Conservation (phyloP, 2,888 invertebrate genomes). For the Dolomedes plantarius region DNA sequence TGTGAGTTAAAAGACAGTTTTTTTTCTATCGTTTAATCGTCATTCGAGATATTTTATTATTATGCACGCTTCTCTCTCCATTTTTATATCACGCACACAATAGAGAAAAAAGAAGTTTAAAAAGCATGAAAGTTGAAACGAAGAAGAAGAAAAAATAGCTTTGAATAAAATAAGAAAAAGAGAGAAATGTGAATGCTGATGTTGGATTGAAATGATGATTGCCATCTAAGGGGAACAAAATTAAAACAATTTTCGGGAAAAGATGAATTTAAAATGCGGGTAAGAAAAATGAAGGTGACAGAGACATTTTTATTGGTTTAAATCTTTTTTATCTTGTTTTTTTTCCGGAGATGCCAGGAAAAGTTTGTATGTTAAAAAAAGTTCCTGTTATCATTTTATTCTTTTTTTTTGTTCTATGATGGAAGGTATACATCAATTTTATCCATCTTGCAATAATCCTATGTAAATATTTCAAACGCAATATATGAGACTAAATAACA, state of each 20-base stretch:
- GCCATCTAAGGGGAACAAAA: not conserved
- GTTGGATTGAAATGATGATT: constrained; percentile 10
- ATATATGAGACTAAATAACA: too few relatives aligned
- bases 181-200: not conserved
- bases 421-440: too few relatives aligned
- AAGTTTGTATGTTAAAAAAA: too few relatives aligned
- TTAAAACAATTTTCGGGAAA: not conserved
- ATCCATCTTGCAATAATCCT: too few relatives aligned
- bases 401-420: too few relatives aligned
- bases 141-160: not conserved
- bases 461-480: too few relatives aligned
- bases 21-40: not conserved
- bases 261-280: not conserved
- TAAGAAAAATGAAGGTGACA: not conserved
- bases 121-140: not conserved
- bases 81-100: not conserved
- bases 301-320: not conserved
- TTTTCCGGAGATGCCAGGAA: not conserved
- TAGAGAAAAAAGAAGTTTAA: not conserved
- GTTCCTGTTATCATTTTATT: too few relatives aligned
- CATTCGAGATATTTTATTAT: not conserved
- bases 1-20: not conserved
- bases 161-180: not conserved
- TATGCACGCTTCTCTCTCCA: not conserved
- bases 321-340: not conserved